Evolutionary conservation across 64 coral and sea anemone genomes (phyloP), one percentile per base, ranked within the genome.

Genomic region (Actinia equina): DNA sequence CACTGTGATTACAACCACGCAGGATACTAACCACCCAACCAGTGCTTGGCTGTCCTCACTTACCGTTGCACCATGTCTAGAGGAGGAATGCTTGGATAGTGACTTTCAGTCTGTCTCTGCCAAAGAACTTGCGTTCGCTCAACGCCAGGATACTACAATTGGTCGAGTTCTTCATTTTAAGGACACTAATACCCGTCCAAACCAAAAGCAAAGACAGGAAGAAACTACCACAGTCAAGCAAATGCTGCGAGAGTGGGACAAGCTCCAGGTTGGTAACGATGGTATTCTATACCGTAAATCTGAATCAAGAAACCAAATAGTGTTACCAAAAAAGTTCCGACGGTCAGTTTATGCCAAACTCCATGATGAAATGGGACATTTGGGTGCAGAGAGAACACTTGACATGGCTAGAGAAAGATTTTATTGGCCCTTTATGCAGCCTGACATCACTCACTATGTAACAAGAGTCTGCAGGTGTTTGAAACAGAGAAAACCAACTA

Each of bases 321-420:
- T 84, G 26, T 52, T 84, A 59, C 82, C 82, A 55, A 56, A 52
- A n/a, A 84, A 84, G 58, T n/a, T 84, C 55, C 82, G 30, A 16
- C 6, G 58, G 19, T 42, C 58, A 10, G 41, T 89, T 15, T 83
- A 67, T 44, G 43, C 26, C 23, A 59, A 89, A 89, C 49, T 83
- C 6, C 88, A 89, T 55, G 88, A 89, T 0, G 59, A 89, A 10
- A 89, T 89, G 88, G 88, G 88, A 46, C 88, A 89, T 54, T 43
- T 89, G 0, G 88, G 80, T 52, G 80, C 46, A 41, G 88, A 83
- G 46, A 69, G 79, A 22, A 62, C 61, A 70, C 13, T 83, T 17
- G 79, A n/a, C 12, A 18, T 89, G 15, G 88, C 59, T 69, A 69
- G 80, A 43, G 59, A 43, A 37, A 43, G 30, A 20, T 89, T 89